Percentiles rank a stretch among this genome's conserved stretches.
Conservation (phyloP, 1,140 invertebrate genomes). For the Pseudomyrmex sp. region DNA sequence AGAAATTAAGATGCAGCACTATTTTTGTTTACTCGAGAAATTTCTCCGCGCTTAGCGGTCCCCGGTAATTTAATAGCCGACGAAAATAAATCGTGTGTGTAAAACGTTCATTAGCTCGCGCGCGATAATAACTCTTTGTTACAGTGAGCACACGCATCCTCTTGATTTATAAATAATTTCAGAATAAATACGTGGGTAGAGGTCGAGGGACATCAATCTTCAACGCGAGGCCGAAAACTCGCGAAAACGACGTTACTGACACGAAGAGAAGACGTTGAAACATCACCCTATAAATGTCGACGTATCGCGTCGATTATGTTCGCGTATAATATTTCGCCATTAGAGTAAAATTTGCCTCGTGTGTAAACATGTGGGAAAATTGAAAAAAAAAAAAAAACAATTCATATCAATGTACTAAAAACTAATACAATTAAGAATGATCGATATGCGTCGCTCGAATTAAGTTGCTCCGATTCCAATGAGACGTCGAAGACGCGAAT, state of each 20-base stretch:
- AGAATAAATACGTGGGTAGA: slow-evolving; percentile 25
- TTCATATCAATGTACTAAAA: neutral
- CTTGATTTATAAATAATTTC: slow-evolving; percentile 46
- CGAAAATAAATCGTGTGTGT: slow-evolving; percentile 33
- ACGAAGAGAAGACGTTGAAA: slow-evolving; percentile 10
- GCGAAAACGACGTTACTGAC: slow-evolving; percentile 3
- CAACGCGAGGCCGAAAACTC: neutral
- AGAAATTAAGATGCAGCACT: neutral
- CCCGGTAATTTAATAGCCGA: slow-evolving; percentile 31
- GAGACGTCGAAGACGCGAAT: neutral
- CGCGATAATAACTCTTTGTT: neutral
- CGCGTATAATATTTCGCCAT: neutral
- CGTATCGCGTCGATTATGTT: neutral
- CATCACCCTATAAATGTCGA: slow-evolving; percentile 9
- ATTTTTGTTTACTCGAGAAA: slow-evolving; percentile 2
- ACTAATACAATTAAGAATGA: neutral
- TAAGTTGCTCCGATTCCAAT: neutral
- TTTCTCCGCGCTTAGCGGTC: neutral
- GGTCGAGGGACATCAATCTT: slow-evolving; percentile 37
- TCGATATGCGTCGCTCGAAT: neutral
- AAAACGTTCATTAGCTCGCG: slow-evolving; percentile 10
- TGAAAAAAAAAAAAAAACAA: too few species aligned
- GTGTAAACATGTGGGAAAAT: too few species aligned
- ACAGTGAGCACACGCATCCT: neutral
- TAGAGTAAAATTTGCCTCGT: too few species aligned